Percentiles rank a stretch among this genome's conserved stretches.
These are phyloP conservation scores for Cochlearius cochlearius DNA, from an alignment of 2,113 vertebrate genomes.

Conservation along the genomic window DNA sequence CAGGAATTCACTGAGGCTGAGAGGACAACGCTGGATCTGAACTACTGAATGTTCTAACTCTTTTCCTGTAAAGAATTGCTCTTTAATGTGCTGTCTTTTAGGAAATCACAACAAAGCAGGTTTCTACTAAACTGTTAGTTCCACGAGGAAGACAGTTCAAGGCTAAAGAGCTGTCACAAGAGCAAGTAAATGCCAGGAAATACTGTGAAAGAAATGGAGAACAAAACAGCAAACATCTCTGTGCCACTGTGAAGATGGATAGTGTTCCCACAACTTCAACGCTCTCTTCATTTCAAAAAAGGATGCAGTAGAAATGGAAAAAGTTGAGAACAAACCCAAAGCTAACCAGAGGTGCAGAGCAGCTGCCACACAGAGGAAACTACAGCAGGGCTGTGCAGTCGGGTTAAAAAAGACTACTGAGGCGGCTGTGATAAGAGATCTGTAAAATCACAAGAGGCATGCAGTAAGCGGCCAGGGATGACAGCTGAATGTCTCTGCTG, in stretches of 20 bases:
- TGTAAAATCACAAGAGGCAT: background rate
- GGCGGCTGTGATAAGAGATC: background rate
- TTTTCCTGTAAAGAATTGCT: background rate
- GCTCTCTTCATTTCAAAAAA: background rate
- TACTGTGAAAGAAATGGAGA: background rate
- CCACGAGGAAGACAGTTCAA: background rate
- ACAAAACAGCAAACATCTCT: background rate
- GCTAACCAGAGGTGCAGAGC: background rate
- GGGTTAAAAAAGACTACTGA: background rate
- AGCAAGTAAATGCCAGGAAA: background rate
- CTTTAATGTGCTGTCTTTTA: background rate
- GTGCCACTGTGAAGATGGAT: background rate
- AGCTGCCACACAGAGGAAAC: background rate
- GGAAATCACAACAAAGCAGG: background rate
- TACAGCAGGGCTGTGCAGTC: background rate
- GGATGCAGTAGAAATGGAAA: background rate
- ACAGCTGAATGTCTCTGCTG: background rate
- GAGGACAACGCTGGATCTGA: background rate
- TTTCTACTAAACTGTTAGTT: background rate
- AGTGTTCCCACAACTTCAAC: background rate
- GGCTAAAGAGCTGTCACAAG: background rate
- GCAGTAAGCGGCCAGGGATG: background rate
- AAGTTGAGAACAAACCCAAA: background rate
- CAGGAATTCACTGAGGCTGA: background rate
- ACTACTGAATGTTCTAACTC: background rate